Percentiles rank a stretch among this genome's conserved stretches.
Evolutionary conservation across 2,113 vertebrate genomes (phyloP).

Genomic region (Lutjanus erythropterus): DNA sequence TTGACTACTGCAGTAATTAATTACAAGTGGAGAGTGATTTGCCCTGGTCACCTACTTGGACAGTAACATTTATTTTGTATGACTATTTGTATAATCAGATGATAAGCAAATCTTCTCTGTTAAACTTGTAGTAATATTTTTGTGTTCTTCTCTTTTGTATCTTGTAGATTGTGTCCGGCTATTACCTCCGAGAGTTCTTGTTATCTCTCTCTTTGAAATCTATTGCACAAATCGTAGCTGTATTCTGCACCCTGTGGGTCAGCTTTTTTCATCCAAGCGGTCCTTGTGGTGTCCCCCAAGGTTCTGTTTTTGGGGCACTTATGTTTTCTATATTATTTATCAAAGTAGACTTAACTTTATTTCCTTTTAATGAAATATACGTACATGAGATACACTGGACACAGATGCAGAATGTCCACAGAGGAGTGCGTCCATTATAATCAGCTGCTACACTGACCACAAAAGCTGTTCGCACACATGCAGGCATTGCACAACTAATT

Average conservation of each 20-base stretch:
- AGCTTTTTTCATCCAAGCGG: not conserved
- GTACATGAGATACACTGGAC: too few species aligned
- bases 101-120: not conserved
- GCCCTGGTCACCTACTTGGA: not conserved
- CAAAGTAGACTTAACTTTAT: not conserved
- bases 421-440: too few species aligned
- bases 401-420: too few species aligned
- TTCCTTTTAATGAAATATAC: not conserved
- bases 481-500: too few species aligned
- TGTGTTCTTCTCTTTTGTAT: not conserved
- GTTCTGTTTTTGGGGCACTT: not conserved
- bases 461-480: too few species aligned
- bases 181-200: not conserved
- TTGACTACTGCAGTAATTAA: not conserved
- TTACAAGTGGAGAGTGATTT: not conserved
- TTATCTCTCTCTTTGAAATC: not conserved
- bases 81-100: not conserved
- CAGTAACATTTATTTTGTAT: not conserved
- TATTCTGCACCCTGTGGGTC: not conserved
- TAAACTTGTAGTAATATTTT: not conserved
- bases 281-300: not conserved
- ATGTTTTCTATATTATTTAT: not conserved
- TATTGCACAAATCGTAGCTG: not conserved
- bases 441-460: too few species aligned
- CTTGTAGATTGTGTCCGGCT: not conserved